Base-by-base conservation (phyloP, 1,140 invertebrate genomes). In the Caenorhabditis briggsae region DNA sequence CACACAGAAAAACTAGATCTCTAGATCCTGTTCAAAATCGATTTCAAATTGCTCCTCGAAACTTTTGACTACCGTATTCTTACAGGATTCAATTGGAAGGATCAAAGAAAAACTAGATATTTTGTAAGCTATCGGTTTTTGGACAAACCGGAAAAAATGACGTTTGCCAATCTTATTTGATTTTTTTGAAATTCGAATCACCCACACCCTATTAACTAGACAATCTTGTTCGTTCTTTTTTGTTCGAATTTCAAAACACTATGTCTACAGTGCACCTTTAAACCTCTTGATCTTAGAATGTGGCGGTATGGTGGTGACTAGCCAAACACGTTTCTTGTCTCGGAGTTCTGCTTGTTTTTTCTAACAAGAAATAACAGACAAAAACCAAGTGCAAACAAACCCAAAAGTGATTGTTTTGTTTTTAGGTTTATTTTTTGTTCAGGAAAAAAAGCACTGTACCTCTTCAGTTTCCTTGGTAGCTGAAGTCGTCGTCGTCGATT, bases 361-460 rank as follows among this genome's bases (percentile, higher is more conserved):
- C 5, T 65, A 16, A 25, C 20, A 33, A 65, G 41, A 33, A n/a
- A 50, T 46, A 78, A n/a, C 23, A 78, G 20, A 50, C 70, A 78
- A 78, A 78, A 78, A 78, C 70, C 46, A 50, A 78, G 46, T 50
- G 70, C 70, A 78, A 78, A 78, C 70, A 78, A 50, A 8, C 64
- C 46, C 33, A 33, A 33, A 33, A 33, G 64, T 8, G 23, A 46
- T 50, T 48, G 46, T 50, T 78, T 78, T 78, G 12, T 50, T 6
- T 78, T 53, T 50, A 53, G 33, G 12, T 50, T 50, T 23, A 5
- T 78, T 50, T 78, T n/a, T 50, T 53, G 43, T 25, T 78, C 18
- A 46, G 2, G 14, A 18, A 46, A 23, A 25, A 50, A 46, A 70
- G 8, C 2, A 53, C 48, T 46, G 14, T 1, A 78, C 70, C 70